A percentile compares a stretch with the other conserved stretches of the same genome.
Conservation (phyloP, 2,113 vertebrate species). For the Oncorhynchus kisutch region DNA sequence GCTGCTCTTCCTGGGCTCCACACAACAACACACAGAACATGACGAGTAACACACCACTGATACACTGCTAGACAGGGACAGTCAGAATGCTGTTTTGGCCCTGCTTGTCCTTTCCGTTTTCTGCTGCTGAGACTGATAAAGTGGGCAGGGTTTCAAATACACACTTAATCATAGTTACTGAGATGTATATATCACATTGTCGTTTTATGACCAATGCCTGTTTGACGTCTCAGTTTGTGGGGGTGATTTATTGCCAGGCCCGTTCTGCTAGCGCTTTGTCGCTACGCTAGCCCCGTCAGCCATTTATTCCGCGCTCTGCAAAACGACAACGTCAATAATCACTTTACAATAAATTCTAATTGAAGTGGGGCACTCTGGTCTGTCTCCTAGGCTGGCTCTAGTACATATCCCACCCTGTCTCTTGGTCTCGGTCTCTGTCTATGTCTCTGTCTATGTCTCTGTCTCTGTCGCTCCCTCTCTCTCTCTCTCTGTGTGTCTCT, state of each 20-base stretch:
- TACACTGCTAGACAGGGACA: too few species aligned
- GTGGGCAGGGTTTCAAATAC: constrained; percentile 13
- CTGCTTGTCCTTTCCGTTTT: too few species aligned
- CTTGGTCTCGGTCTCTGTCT: too few species aligned
- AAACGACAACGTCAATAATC: constrained; percentile 61
- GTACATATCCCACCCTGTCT: constrained; percentile 52
- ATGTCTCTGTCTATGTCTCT: too few species aligned
- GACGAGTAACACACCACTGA: too few species aligned
- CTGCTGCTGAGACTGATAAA: background rate
- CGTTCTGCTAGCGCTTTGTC: constrained; percentile 53
- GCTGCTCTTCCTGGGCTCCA: too few species aligned
- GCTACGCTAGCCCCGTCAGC: constrained; percentile 19
- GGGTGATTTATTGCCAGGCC: constrained; percentile 58
- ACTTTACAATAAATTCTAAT: constrained; percentile 65
- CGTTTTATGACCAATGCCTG: constrained; percentile 61
- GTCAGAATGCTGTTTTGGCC: too few species aligned
- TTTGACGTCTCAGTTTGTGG: constrained; percentile 50
- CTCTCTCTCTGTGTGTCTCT: too few species aligned
- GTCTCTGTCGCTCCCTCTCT: too few species aligned
- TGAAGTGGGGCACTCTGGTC: constrained; percentile 52
- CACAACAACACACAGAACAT: too few species aligned
- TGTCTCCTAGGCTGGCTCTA: constrained; percentile 50
- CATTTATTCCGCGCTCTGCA: constrained; percentile 59
- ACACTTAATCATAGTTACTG: constrained; percentile 21
- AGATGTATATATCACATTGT: constrained; percentile 30